Base-by-base conservation (phyloP, 2,888 invertebrate genomes). In the Meteorus colon region DNA sequence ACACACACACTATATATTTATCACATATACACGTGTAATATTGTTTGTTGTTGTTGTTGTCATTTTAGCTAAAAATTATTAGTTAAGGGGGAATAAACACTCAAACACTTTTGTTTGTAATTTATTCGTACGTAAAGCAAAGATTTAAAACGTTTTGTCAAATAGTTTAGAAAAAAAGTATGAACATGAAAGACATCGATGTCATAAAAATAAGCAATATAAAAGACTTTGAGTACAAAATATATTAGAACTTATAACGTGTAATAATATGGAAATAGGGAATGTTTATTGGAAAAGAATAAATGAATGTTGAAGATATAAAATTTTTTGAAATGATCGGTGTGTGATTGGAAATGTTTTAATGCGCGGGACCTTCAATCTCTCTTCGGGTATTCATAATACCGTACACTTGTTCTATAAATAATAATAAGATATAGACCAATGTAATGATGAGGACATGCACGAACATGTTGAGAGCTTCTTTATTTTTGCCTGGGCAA, bases 201-300 rank as follows among this genome's bases (percentile, higher is more conserved):
- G 82, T 86, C 86, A 86, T 87, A 86, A 88, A 82, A 82, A 81
- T 68, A 29, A 51, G 34, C 37, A 19, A 31, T 65, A 65, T 48
- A 48, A 48, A n/a, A 14, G n/a, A 48, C 48, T 4, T 48, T 4
- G 14, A n/a, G n/a, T 48, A 48, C n/a, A 4, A 5, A 48, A 4
- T 1, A 6, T 48, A n/a, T 48, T 3, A n/a, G 6, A 16, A 48
- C 5, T 48, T 48, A n/a, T 48, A 37, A 51, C 65, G 55, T 51
- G 65, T 59, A 55, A 48, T n/a, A 48, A 48, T 48, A 48, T n/a
- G 48, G 48, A 48, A 48, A 48, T 16, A 45, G 8, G 16, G 2
- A n/a, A 48, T 16, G 16, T 66, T 65, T 73, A 48, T 51, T 55
- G 34, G 34, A 34, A 59, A 66, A 66, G 37, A 31, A 14, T 55